phyloP scores from a whole-genome alignment of 2,113 vertebrate species.

The Chauna torquata region DNA sequence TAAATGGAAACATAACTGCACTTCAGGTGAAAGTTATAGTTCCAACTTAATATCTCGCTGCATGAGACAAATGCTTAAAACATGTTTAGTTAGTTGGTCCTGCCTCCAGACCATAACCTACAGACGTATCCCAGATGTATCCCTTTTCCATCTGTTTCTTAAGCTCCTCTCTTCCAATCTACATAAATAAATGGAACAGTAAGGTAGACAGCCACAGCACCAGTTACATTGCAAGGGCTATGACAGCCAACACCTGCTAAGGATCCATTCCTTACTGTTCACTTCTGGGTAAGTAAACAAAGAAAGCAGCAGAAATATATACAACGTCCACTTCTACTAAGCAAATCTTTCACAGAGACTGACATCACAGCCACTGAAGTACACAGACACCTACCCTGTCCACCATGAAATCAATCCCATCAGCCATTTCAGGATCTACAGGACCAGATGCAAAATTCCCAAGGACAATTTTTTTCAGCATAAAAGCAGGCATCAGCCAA shows the following conservation, averaged over 20 bases:
- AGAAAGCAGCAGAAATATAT: not conserved
- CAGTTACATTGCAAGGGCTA: not conserved
- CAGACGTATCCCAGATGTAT: not conserved
- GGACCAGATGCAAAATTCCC: slow-evolving; percentile 97
- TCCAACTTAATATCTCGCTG: not conserved
- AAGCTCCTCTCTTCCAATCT: not conserved
- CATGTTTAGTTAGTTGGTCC: not conserved
- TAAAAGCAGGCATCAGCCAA: slow-evolving; percentile 97
- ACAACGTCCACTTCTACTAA: not conserved
- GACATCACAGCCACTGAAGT: not conserved
- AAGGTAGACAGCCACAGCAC: not conserved
- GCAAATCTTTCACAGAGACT: not conserved
- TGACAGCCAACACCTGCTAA: not conserved
- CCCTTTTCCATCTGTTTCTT: not conserved
- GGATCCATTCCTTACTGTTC: not conserved
- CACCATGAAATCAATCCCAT: slow-evolving; percentile 99
- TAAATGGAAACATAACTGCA: not conserved
- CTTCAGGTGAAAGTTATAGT: not conserved
- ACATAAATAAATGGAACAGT: not conserved
- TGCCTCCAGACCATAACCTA: not conserved
- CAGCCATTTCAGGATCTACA: slow-evolving; percentile 93
- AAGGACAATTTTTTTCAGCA: slow-evolving; percentile 98
- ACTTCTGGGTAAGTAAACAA: not conserved
- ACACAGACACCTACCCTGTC: slow-evolving; percentile 85
- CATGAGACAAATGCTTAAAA: not conserved